These are phyloP conservation scores for Ancistrus triradiatus DNA, from an alignment of 2,113 vertebrate genomes.

Conservation along the genomic window DNA sequence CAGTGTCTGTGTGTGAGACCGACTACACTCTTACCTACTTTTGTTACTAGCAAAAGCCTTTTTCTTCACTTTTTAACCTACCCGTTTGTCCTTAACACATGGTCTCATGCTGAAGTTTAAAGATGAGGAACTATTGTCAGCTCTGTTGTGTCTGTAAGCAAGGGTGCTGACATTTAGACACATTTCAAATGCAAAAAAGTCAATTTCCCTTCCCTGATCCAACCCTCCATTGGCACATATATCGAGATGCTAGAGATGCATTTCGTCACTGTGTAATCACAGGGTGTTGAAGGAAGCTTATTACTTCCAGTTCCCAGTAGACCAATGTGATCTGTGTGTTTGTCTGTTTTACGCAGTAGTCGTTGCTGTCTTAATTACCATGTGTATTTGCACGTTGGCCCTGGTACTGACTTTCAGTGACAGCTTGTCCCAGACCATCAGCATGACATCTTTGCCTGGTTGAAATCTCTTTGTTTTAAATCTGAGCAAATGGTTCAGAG, in stretches of 20 bases:
- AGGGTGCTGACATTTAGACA: conserved; percentile 1
- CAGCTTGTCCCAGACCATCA: conserved; percentile 46
- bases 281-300: conserved; percentile 6
- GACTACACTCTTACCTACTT: conserved; percentile 18
- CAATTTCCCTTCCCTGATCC: not conserved
- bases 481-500: conserved; percentile 67
- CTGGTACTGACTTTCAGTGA: conserved; percentile 43
- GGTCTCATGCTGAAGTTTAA: conserved; percentile 1
- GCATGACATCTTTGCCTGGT: conserved; percentile 46
- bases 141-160: conserved; percentile 21
- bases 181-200: conserved; percentile 7
- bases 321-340: conserved; percentile 13
- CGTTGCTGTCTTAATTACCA: conserved; percentile 61
- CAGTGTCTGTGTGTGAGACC: not conserved
- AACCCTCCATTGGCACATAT: not conserved
- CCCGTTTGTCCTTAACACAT: conserved; percentile 4
- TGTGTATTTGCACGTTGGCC: conserved; percentile 66
- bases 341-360: conserved; percentile 10
- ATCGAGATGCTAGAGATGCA: not conserved
- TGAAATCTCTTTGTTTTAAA: conserved; percentile 72
- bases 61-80: conserved; percentile 18
- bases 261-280: conserved; percentile 16
- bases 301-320: conserved; percentile 20
- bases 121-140: not conserved
- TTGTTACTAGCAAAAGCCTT: conserved; percentile 22